Evolutionary conservation across 2,797 vertebrate species (phyloP).

Genomic region (Pseudomugil gertrudae): DNA sequence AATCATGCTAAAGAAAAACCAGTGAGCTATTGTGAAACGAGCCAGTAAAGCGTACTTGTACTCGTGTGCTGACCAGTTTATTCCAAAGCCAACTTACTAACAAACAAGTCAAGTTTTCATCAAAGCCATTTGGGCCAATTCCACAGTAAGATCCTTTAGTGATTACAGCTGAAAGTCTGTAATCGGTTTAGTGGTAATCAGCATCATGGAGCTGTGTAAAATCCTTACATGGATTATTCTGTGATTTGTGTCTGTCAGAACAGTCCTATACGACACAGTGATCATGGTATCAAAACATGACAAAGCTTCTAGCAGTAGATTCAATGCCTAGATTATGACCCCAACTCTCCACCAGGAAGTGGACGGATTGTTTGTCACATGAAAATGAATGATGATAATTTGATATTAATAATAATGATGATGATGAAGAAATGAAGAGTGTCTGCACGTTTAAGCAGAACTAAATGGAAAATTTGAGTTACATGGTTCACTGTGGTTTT

Average conservation of each 20-base stretch:
- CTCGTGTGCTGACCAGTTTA: slow-evolving; percentile 10
- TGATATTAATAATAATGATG: too few relatives aligned
- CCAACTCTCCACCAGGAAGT: background rate
- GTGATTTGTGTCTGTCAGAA: background rate
- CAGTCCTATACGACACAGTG: too few relatives aligned
- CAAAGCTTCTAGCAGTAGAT: background rate
- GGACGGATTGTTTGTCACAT: too few relatives aligned
- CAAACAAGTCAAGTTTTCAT: slow-evolving; percentile 29
- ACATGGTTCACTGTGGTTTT: slow-evolving; percentile 63
- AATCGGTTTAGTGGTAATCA: slow-evolving; percentile 48
- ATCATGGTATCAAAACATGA: background rate
- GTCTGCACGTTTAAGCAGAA: slow-evolving; percentile 24
- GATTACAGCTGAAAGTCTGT: slow-evolving; percentile 50
- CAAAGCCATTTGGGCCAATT: slow-evolving; percentile 46
- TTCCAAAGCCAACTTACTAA: slow-evolving; percentile 34
- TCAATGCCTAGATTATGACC: background rate
- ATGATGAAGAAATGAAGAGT: slow-evolving; percentile 3
- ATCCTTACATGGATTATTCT: background rate
- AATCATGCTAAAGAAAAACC: background rate
- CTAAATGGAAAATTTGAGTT: slow-evolving; percentile 54
- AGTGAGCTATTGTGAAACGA: too few relatives aligned
- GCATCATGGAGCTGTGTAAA: slow-evolving; percentile 11
- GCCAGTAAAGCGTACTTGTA: background rate
- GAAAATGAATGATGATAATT: too few relatives aligned
- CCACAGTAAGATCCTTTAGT: slow-evolving; percentile 46